A percentile compares a stretch with the other conserved stretches of the same genome.
Conservation (phyloP, 2,797 vertebrate genomes). For the Fistularia commersonii region DNA sequence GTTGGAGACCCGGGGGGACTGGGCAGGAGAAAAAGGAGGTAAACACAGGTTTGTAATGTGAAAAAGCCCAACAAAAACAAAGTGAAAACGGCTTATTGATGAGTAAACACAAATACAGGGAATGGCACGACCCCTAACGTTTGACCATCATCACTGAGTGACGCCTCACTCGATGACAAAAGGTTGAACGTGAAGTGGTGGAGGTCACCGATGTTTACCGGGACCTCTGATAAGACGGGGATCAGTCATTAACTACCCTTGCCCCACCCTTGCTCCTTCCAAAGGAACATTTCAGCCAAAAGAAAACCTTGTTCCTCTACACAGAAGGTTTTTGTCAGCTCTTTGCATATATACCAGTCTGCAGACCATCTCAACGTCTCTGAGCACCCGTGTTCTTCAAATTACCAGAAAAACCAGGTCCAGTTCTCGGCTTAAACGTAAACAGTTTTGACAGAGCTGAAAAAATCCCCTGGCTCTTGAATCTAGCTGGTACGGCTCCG, state of each 20-base stretch:
- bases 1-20: conserved; percentile 96
- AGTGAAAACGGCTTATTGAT: not conserved
- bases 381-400: no score
- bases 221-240: conserved; percentile 55
- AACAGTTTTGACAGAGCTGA: no score
- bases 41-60: conserved; percentile 4
- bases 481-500: no score
- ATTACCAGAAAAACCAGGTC: no score
- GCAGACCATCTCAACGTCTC: no score
- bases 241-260: conserved; percentile 74
- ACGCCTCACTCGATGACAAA: conserved; percentile 17
- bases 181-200: conserved; percentile 18
- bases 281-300: conserved; percentile 16
- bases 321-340: no score
- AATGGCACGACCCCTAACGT: conserved; percentile 6
- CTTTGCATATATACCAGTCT: no score
- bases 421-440: no score
- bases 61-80: conserved; percentile 1
- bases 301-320: no score
- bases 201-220: conserved; percentile 56
- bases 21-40: conserved; percentile 13
- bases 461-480: no score
- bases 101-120: conserved; percentile 8
- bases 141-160: conserved; percentile 19
- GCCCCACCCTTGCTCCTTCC: conserved; percentile 50